These are phyloP conservation scores for Pyrocoelia pectoralis DNA, from an alignment of 2,888 invertebrate species.

Conservation along the genomic window DNA sequence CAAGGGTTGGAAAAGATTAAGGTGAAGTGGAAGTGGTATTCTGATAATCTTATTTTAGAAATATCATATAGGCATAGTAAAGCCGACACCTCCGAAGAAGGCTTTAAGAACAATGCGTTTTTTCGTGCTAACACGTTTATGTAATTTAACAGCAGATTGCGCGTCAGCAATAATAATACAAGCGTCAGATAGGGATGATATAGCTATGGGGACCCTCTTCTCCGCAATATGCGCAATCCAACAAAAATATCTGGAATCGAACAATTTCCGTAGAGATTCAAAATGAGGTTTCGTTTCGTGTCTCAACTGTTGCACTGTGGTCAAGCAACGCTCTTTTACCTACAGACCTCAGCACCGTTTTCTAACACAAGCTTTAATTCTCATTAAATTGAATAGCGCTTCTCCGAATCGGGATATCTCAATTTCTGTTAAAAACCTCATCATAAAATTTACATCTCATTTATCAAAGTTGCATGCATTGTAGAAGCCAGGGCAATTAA, in stretches of 20 bases:
- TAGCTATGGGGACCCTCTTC: conserved; percentile 52
- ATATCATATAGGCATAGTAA: too few relatives aligned
- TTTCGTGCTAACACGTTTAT: conserved; percentile 51
- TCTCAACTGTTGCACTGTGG: conserved; percentile 53
- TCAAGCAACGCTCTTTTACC: conserved; percentile 46
- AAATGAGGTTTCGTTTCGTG: conserved; percentile 44
- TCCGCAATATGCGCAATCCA: conserved; percentile 52
- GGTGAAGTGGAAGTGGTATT: too few relatives aligned
- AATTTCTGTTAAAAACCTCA: conserved; percentile 24
- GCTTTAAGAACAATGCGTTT: conserved; percentile 40
- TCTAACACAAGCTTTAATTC: conserved; percentile 29
- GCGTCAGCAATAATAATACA: conserved; percentile 53
- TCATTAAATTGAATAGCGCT: conserved; percentile 40
- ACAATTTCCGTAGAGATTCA: conserved; percentile 50
- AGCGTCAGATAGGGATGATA: conserved; percentile 53
- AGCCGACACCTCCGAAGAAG: too few relatives aligned
- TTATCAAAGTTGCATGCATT: conserved; percentile 31
- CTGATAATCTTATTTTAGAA: too few relatives aligned
- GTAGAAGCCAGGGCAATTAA: conserved; percentile 36
- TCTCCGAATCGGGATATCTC: conserved; percentile 27
- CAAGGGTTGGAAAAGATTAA: too few relatives aligned
- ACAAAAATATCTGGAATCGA: conserved; percentile 50
- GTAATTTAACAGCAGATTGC: conserved; percentile 53
- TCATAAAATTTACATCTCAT: conserved; percentile 37
- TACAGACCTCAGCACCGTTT: conserved; percentile 41